Conservation (phyloP, 2,797 vertebrate genomes). For the Nothura maculosa region DNA sequence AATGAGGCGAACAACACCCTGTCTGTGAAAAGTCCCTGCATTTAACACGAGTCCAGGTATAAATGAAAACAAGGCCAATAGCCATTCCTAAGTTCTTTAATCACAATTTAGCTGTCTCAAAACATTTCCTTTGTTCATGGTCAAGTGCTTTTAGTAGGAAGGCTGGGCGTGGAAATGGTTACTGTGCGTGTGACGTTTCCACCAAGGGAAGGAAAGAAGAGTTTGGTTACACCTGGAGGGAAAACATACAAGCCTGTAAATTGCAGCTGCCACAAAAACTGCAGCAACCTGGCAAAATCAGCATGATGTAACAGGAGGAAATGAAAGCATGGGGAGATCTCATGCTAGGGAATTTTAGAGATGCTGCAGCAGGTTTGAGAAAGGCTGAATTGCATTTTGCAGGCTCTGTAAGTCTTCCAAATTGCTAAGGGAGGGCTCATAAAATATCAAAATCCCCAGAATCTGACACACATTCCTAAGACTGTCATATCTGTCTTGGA, state of each 20-base stretch:
- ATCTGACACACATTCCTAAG: background rate
- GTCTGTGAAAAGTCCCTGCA: background rate
- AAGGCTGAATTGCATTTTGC: background rate
- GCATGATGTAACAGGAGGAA: background rate
- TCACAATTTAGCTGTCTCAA: background rate
- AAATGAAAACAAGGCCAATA: background rate
- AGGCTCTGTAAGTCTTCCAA: background rate
- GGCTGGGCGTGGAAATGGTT: background rate
- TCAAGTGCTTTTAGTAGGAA: background rate
- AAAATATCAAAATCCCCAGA: background rate
- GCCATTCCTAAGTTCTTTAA: background rate
- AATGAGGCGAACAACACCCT: no score
- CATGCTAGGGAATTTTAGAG: background rate
- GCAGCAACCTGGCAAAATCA: background rate
- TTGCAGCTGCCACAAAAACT: background rate
- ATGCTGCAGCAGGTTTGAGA: background rate
- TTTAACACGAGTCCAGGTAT: background rate
- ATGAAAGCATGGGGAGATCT: background rate
- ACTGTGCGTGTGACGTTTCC: background rate
- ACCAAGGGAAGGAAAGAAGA: background rate
- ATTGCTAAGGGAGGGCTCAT: background rate
- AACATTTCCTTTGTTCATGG: background rate
- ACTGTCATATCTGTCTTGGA: background rate
- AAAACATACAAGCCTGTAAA: background rate
- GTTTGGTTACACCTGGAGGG: background rate